These are phyloP conservation scores for Deilephila elpenor DNA, from an alignment of 2,888 invertebrate species.

Conservation along the genomic window DNA sequence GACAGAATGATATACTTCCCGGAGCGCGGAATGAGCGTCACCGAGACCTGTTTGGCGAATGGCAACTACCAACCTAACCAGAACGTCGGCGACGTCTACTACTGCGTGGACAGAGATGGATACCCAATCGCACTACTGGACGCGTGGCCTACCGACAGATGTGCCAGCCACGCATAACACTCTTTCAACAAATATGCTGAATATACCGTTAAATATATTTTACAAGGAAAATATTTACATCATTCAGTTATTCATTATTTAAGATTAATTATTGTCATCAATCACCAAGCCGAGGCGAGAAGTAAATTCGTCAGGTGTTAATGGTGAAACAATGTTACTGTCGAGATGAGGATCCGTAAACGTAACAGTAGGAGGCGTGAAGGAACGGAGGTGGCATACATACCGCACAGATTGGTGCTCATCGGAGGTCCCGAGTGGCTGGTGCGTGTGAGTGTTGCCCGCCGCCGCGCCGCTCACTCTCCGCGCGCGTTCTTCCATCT, in stretches of 20 bases:
- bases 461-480: constrained; percentile 70
- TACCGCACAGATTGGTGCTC: constrained; percentile 68
- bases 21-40: constrained; percentile 74
- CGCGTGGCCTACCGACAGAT: constrained; percentile 54
- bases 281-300: too few species aligned
- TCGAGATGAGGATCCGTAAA: too few species aligned
- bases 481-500: constrained; percentile 78
- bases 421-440: constrained; percentile 62
- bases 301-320: too few species aligned
- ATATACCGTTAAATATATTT: neutral
- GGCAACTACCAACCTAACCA: constrained; percentile 86
- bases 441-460: constrained; percentile 74
- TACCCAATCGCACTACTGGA: constrained; percentile 62
- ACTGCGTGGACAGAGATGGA: constrained; percentile 87
- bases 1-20: constrained; percentile 81
- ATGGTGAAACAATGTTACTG: too few species aligned
- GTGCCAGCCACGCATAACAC: constrained; percentile 47
- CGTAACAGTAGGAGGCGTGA: neutral
- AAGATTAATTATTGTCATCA: too few species aligned
- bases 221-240: too few species aligned
- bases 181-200: neutral
- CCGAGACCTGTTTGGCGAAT: constrained; percentile 78
- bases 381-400: constrained; percentile 45
- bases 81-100: constrained; percentile 76
- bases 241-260: too few species aligned